phyloP scores from a whole-genome alignment of 2,888 invertebrate genomes.

The Ochlodes sylvanus region DNA sequence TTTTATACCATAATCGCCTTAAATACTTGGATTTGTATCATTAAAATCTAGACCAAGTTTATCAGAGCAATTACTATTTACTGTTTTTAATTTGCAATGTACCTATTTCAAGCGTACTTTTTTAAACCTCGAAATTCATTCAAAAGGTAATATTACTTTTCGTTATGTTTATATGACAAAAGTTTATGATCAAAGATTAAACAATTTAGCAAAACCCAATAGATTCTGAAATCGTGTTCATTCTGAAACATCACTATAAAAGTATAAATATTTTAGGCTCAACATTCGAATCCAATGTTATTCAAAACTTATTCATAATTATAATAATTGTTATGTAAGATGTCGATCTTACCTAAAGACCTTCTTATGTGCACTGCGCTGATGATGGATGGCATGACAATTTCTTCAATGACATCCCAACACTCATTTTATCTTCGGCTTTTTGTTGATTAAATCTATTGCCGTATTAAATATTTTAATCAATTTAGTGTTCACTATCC shows the following conservation, averaged over 20 bases:
- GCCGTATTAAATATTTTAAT: constrained; percentile 71
- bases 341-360: constrained; percentile 53
- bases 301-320: constrained; percentile 28
- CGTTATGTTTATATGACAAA: no score
- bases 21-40: constrained; percentile 5
- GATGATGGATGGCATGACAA: constrained; percentile 58
- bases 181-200: no score
- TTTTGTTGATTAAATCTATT: constrained; percentile 67
- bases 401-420: constrained; percentile 61
- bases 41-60: constrained; percentile 4
- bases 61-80: neutral
- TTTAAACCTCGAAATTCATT: no score
- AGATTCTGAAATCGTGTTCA: no score
- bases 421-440: constrained; percentile 63
- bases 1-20: constrained; percentile 49
- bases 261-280: neutral
- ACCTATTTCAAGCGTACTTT: no score
- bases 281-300: neutral
- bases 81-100: no score
- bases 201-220: constrained; percentile 2
- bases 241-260: no score
- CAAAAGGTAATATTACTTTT: no score
- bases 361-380: constrained; percentile 40
- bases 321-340: constrained; percentile 31
- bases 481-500: constrained; percentile 65